Percentiles rank a stretch among this genome's conserved stretches.
Evolutionary conservation across 2,888 invertebrate species (phyloP).

Genomic region (Pandemis cinnamomeana): DNA sequence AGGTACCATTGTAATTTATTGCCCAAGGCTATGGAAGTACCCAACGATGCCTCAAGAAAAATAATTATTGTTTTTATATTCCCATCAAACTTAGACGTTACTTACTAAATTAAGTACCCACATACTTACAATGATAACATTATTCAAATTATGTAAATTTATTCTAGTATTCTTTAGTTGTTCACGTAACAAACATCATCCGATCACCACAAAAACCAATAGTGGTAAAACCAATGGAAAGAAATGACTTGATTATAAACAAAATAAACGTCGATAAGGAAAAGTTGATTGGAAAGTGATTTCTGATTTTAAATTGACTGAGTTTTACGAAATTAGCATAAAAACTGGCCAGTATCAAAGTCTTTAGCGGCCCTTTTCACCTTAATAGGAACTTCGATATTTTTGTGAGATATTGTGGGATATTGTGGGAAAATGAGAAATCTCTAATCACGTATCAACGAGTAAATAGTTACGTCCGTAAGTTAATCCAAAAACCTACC

Average conservation of each 20-base stretch:
- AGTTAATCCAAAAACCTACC: background rate
- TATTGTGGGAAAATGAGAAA: conserved; percentile 9
- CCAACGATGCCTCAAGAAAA: too few relatives aligned
- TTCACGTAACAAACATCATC: background rate
- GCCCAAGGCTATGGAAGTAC: too few relatives aligned
- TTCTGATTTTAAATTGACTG: conserved; percentile 18
- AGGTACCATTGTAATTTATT: too few relatives aligned
- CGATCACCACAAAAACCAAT: background rate
- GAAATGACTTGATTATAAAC: conserved; percentile 2
- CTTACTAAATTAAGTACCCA: too few relatives aligned
- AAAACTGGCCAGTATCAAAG: conserved; percentile 3
- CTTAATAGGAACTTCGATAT: conserved; percentile 5
- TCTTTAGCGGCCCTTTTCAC: background rate
- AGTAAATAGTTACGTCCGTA: background rate
- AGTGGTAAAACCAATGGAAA: background rate
- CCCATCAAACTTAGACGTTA: too few relatives aligned
- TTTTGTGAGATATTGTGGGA: background rate
- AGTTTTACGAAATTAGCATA: conserved; percentile 12
- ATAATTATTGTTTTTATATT: too few relatives aligned
- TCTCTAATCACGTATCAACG: background rate
- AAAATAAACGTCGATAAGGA: background rate
- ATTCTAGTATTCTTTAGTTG: background rate
- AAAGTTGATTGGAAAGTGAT: conserved; percentile 16
- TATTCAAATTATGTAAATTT: too few relatives aligned
- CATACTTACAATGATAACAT: too few relatives aligned